Evolutionary conservation across 1,140 invertebrate genomes (phyloP).

Genomic region (Limonius californicus): DNA sequence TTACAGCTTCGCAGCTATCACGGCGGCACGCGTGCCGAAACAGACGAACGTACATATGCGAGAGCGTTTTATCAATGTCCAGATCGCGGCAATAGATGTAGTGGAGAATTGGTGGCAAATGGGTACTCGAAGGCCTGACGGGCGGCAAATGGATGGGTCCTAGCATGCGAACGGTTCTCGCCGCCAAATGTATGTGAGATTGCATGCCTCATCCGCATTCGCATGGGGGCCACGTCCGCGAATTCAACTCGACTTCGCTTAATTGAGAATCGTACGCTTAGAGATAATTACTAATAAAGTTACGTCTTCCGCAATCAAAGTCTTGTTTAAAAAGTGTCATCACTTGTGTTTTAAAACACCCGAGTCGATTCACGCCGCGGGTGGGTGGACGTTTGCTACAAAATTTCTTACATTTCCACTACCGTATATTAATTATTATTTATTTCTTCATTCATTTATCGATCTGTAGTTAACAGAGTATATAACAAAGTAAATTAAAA

Average conservation of each 20-base stretch:
- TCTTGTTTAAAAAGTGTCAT: slow-evolving; percentile 12
- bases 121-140: slow-evolving; percentile 27
- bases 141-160: slow-evolving; percentile 25
- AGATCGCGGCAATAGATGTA: slow-evolving; percentile 25
- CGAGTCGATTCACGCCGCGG: neutral
- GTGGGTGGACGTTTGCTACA: neutral
- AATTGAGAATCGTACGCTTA: slow-evolving; percentile 12
- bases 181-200: slow-evolving; percentile 26
- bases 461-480: neutral
- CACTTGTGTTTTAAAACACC: neutral
- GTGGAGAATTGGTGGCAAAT: slow-evolving; percentile 32
- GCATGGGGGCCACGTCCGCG: slow-evolving; percentile 23
- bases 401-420: neutral
- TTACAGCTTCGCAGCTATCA: slow-evolving; percentile 5
- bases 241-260: slow-evolving; percentile 4
- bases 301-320: slow-evolving; percentile 4
- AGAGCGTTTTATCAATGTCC: slow-evolving; percentile 22
- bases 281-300: slow-evolving; percentile 16
- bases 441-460: neutral
- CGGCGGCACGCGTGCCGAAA: slow-evolving; percentile 17
- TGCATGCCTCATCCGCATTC: slow-evolving; percentile 22
- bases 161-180: slow-evolving; percentile 24
- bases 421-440: neutral
- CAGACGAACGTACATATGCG: slow-evolving; percentile 15
- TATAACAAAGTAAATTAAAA: slow-evolving; percentile 5